Base-by-base conservation (phyloP, 37 sponge, comb jelly and placozoan species). In the Cliona cf. orientalis region DNA sequence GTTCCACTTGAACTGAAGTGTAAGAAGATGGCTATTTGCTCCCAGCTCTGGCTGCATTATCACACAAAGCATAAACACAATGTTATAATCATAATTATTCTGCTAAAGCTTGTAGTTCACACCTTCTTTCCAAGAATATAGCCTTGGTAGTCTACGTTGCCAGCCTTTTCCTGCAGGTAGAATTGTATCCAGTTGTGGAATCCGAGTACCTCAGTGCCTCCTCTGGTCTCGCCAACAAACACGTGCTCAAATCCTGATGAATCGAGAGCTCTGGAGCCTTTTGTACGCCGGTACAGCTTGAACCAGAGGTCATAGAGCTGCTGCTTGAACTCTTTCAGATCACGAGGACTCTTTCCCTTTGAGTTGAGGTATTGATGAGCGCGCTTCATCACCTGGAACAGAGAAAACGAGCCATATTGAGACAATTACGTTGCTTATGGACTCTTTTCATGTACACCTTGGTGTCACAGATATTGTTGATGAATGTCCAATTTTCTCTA, bases 181-280 rank as follows among this genome's bases (percentile, higher is more conserved):
- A 93, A 96, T 70, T 96, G 97, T 23, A 96, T 93, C 97, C 97
- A 96, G 89, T 96, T 96, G 78, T 96, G 97, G 69, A 96, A 96
- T 34, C 97, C 97, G 63, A 93, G 72, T 23, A 93, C 83, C 17
- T 87, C 84, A 28, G 36, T 72, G 0, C 81, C 80, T 61, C 77
- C 88, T 38, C 94, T 79, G 22, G 89, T 93, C 71, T 96, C 97
- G 46, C 97, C 97, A 32, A 96, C 97, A 91, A 96, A 96, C 57
- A 96, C 97, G 67, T 96, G 97, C 61, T 96, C 97, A 91, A 96
- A 96, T 25, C 91, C 97, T 36, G 93, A 92, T 0, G 97, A 96
- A 64, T 96, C 97, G 33, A 84, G 78, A 34, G 67, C 81, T 42
- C 81, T 25, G 46, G 60, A 66, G 26, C 77, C 89, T 41, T 63